phyloP scores from a whole-genome alignment of 2,888 invertebrate species.

The Philhelius pedissequus region DNA sequence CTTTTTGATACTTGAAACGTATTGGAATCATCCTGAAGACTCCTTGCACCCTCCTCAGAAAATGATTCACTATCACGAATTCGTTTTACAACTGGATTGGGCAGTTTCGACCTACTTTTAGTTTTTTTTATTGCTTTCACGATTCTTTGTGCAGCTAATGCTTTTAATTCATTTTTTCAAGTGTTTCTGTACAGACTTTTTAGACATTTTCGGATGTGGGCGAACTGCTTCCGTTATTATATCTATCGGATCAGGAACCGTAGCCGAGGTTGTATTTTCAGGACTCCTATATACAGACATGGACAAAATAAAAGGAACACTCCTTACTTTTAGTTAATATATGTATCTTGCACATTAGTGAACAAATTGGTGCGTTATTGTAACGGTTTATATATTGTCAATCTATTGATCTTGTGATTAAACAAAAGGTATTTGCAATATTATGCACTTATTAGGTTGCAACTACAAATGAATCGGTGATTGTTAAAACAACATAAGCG shows the following conservation, averaged over 20 bases:
- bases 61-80: neutral
- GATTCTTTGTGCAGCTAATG: neutral
- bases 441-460: too few relatives aligned
- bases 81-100: neutral
- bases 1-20: neutral
- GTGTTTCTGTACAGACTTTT: neutral
- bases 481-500: too few relatives aligned
- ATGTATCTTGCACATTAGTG: neutral
- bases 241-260: neutral
- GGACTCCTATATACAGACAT: neutral
- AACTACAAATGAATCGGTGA: too few relatives aligned
- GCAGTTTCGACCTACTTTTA: too few relatives aligned
- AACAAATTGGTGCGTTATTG: too few relatives aligned
- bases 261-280: too few relatives aligned
- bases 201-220: neutral
- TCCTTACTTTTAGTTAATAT: neutral
- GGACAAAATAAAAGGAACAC: too few relatives aligned
- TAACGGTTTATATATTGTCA: too few relatives aligned
- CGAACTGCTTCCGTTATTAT: neutral
- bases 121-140: neutral
- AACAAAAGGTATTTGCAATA: too few relatives aligned
- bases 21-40: neutral
- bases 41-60: neutral
- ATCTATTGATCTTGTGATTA: too few relatives aligned
- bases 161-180: too few relatives aligned